Conservation (phyloP, 37 sponge, comb jelly and placozoan species). For the Chondrosia reniformis region DNA sequence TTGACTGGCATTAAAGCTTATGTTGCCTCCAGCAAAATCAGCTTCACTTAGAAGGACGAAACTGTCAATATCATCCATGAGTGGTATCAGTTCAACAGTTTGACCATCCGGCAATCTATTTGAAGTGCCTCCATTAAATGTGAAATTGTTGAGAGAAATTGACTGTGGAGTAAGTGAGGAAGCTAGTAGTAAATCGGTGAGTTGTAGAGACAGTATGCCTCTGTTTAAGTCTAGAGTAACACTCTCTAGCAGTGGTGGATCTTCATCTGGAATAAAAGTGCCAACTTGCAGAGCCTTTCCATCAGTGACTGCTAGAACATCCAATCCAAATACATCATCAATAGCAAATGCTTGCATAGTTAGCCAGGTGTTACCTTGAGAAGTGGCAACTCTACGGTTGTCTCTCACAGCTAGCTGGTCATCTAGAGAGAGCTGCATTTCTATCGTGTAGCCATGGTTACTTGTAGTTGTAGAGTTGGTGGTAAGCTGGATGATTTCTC, state of each 20-base stretch:
- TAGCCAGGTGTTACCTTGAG: slow-evolving; percentile 47
- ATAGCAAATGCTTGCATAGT: slow-evolving; percentile 89
- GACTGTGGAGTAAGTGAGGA: slow-evolving; percentile 51
- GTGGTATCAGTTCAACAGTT: slow-evolving; percentile 45
- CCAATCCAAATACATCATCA: slow-evolving; percentile 81
- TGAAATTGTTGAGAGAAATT: slow-evolving; percentile 42
- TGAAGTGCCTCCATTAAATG: slow-evolving; percentile 50
- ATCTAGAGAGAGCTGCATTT: slow-evolving; percentile 42
- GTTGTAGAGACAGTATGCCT: slow-evolving; percentile 49
- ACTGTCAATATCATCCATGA: slow-evolving; percentile 47
- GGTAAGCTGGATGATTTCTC: slow-evolving; percentile 47
- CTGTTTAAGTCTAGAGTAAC: slow-evolving; percentile 71
- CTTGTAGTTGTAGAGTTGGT: slow-evolving; percentile 36
- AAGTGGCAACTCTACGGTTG: slow-evolving; percentile 53
- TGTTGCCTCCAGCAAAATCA: slow-evolving; percentile 24
- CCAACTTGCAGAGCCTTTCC: slow-evolving; percentile 74
- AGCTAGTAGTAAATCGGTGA: slow-evolving; percentile 58
- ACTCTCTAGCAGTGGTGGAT: slow-evolving; percentile 53
- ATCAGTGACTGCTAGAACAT: slow-evolving; percentile 81
- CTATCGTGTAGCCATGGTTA: slow-evolving; percentile 58
- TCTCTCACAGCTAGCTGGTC: slow-evolving; percentile 75
- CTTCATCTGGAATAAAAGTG: slow-evolving; percentile 47
- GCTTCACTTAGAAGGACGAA: slow-evolving; percentile 33
- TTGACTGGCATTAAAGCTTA: slow-evolving; percentile 23
- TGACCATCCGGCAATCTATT: slow-evolving; percentile 64